phyloP scores from a whole-genome alignment of 2,888 invertebrate genomes.

The Agriopis aurantiaria region DNA sequence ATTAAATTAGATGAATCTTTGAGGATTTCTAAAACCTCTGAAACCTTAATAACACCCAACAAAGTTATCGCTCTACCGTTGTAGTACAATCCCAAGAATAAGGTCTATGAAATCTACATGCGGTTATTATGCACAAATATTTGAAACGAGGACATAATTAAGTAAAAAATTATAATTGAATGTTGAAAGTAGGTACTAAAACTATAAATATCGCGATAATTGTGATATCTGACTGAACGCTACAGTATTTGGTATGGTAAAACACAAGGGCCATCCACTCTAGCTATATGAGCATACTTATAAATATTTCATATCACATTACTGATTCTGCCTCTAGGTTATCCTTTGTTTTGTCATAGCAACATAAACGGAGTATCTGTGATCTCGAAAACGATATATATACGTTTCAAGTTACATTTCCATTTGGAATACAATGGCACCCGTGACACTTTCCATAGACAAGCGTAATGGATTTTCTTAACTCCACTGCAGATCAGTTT shows the following conservation, averaged over 20 bases:
- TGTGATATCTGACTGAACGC: too few relatives aligned
- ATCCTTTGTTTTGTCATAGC: slow-evolving; percentile 13
- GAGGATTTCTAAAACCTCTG: not conserved
- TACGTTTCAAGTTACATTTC: slow-evolving; percentile 37
- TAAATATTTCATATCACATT: too few relatives aligned
- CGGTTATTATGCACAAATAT: not conserved
- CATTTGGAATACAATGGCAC: slow-evolving; percentile 40
- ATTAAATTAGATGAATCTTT: slow-evolving; percentile 6
- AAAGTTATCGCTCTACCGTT: not conserved
- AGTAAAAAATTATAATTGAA: not conserved
- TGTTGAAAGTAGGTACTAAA: too few relatives aligned
- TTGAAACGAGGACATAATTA: not conserved
- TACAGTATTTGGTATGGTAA: too few relatives aligned
- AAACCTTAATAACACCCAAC: not conserved
- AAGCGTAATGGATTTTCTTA: slow-evolving; percentile 40
- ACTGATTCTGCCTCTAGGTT: not conserved
- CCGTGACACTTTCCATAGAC: slow-evolving; percentile 39
- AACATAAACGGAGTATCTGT: slow-evolving; percentile 11
- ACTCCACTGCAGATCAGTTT: slow-evolving; percentile 27
- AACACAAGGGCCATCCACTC: too few relatives aligned
- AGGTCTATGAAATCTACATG: not conserved
- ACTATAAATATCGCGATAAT: too few relatives aligned
- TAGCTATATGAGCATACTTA: too few relatives aligned
- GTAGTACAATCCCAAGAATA: not conserved
- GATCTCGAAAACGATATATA: slow-evolving; percentile 35